Evolutionary conservation across 1,140 invertebrate species (phyloP).

Genomic region (Diachasma alloeum): DNA sequence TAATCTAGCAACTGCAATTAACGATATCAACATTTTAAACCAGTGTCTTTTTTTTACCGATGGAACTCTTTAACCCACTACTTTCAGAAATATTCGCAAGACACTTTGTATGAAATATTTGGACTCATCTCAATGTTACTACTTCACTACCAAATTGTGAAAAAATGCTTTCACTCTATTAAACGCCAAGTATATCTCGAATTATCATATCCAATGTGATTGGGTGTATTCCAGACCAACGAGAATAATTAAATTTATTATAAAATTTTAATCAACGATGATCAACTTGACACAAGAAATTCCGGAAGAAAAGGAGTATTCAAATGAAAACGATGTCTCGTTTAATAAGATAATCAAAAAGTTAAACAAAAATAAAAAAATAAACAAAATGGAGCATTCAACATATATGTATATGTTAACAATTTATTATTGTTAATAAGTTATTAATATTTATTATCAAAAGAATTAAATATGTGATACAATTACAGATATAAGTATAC

Average conservation of each 20-base stretch:
- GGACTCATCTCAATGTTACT: too few relatives aligned
- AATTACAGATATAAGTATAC: slow-evolving; percentile 40
- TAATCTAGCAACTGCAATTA: too few relatives aligned
- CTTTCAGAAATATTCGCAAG: too few relatives aligned
- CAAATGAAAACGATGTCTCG: slow-evolving; percentile 9
- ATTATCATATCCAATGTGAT: slow-evolving; percentile 10
- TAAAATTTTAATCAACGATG: neutral
- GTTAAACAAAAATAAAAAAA: neutral
- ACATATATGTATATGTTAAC: slow-evolving; percentile 39
- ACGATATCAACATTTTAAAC: too few relatives aligned
- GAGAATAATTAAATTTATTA: neutral
- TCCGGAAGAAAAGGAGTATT: neutral
- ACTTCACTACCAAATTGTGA: too few relatives aligned
- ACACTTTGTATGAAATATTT: too few relatives aligned
- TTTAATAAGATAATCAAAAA: slow-evolving; percentile 30
- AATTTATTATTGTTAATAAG: slow-evolving; percentile 55
- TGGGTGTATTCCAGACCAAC: neutral
- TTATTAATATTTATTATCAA: slow-evolving; percentile 52
- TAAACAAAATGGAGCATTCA: slow-evolving; percentile 23
- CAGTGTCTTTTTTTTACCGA: too few relatives aligned
- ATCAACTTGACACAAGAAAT: slow-evolving; percentile 16
- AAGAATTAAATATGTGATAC: slow-evolving; percentile 54
- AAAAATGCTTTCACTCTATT: neutral
- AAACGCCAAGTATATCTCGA: neutral
- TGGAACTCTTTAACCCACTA: too few relatives aligned